A percentile compares a stretch with the other conserved stretches of the same genome.
Conservation (phyloP, 1,140 invertebrate species). For the Ylistrum balloti region DNA sequence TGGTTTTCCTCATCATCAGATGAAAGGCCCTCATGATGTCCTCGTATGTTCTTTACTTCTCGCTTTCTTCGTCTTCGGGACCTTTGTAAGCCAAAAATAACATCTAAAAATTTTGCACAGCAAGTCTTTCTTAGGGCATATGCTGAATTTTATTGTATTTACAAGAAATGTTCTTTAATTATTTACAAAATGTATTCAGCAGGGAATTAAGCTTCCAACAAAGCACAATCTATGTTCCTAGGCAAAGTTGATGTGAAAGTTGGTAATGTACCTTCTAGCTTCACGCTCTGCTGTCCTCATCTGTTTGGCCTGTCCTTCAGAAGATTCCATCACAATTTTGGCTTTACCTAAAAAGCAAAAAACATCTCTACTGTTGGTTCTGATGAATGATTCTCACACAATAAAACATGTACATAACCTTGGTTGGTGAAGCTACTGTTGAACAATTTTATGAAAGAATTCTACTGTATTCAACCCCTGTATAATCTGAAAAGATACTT, state of each 20-base stretch:
- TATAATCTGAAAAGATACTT: too few relatives aligned
- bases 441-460: too few relatives aligned
- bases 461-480: too few relatives aligned
- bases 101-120: not conserved
- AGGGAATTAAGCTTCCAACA: too few relatives aligned
- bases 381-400: not conserved
- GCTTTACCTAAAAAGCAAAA: slow-evolving; percentile 80
- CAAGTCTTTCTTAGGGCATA: not conserved
- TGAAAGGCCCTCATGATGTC: slow-evolving; percentile 96
- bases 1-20: slow-evolving; percentile 97
- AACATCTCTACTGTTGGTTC: not conserved
- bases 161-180: not conserved
- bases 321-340: slow-evolving; percentile 66
- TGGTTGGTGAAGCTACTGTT: not conserved
- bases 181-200: too few relatives aligned
- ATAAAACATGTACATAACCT: not conserved
- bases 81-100: slow-evolving; percentile 79
- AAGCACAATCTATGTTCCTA: too few relatives aligned
- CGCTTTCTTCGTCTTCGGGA: slow-evolving; percentile 89
- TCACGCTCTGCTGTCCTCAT: slow-evolving; percentile 94
- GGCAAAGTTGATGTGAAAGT: too few relatives aligned
- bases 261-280: slow-evolving; percentile 88
- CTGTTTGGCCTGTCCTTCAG: slow-evolving; percentile 87
- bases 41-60: slow-evolving; percentile 84
- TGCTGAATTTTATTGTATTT: not conserved